Percentiles rank a stretch among this genome's conserved stretches.
phyloP scores from a whole-genome alignment of 2,888 invertebrate genomes.

The Drosophila parthenogenetica region DNA sequence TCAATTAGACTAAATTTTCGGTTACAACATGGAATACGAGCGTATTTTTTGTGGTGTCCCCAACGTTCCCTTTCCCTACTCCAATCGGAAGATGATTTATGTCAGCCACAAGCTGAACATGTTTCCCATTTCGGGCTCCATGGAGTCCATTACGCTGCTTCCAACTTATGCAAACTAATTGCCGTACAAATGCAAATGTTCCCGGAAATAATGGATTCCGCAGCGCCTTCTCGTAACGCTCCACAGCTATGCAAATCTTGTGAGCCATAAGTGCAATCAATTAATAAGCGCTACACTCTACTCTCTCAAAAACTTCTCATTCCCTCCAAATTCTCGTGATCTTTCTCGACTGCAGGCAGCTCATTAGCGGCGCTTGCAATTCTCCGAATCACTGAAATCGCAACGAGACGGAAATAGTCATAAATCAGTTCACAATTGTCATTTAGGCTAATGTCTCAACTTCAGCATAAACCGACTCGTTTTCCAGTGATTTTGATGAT shows the following conservation, averaged over 20 bases:
- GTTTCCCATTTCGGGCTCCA: slow-evolving; percentile 31
- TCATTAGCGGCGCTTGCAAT: slow-evolving; percentile 83
- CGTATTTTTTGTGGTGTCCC: slow-evolving; percentile 61
- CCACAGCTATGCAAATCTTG: slow-evolving; percentile 60
- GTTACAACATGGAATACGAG: slow-evolving; percentile 48
- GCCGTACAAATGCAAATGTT: slow-evolving; percentile 84
- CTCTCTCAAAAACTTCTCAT: too few species aligned
- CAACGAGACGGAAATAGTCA: slow-evolving; percentile 83
- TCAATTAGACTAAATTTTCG: slow-evolving; percentile 72
- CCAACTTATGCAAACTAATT: slow-evolving; percentile 80
- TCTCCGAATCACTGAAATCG: slow-evolving; percentile 83
- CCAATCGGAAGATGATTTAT: slow-evolving; percentile 75
- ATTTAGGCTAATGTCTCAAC: slow-evolving; percentile 71
- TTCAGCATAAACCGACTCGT: slow-evolving; percentile 15
- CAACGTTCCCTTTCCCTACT: slow-evolving; percentile 12
- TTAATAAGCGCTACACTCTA: slow-evolving; percentile 58
- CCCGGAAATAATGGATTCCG: slow-evolving; percentile 83
- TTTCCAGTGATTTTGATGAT: slow-evolving; percentile 6
- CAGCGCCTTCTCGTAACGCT: slow-evolving; percentile 15
- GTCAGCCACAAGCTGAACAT: slow-evolving; percentile 68
- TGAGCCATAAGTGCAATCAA: slow-evolving; percentile 75
- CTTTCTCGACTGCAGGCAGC: slow-evolving; percentile 52
- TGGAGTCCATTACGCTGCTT: slow-evolving; percentile 49
- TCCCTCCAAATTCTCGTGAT: not conserved
- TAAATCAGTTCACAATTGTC: slow-evolving; percentile 80